Evolutionary conservation across 2,113 vertebrate species (phyloP), one percentile per base, ranked within the genome.

Genomic region (Zapus hudsonius): DNA sequence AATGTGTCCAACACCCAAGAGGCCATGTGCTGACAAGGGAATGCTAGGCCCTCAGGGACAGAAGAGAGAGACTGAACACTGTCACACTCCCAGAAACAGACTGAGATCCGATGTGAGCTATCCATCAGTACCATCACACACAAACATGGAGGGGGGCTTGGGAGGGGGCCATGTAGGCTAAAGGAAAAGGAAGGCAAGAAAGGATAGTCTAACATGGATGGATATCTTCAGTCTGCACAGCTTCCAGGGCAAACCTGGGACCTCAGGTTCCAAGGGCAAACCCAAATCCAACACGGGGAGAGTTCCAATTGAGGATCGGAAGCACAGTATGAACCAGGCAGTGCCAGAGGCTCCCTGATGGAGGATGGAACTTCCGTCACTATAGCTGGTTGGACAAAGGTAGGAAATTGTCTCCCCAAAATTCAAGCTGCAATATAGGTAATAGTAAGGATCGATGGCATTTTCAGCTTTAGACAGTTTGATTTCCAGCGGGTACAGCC

Each of bases 261-360:
- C 47, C 47, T 7, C 47, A 52, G 52, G 52, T 52, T 52, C 52
- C 44, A 31, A 23, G n/a, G 25, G 29, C 33, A 86, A 73, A 84
- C 5, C 2, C 1, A 0, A 42, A 64, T 31, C 25, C 57, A 13
- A 29, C 52, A 17, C 5, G 6, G 33, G 38, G 78, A 73, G 38
- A 61, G 61, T 13, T 11, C 17, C 11, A 15, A 29, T 3, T 12
- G 3, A 2, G 1, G 20, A 2, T 0, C 42, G 59, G 64, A 75
- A 31, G 22, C 42, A 0, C 4, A 0, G 0, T 6, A 44, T 11
- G 44, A 29, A 0, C n/a, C 22, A 25, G 42, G 57, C 36, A 7
- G 38, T 5, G 20, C 16, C 40, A 59, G 47, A 33, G 1, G 20
- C 6, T 31, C 0, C 57, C n/a, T 0, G 0, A 7, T 2, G 5